Evolutionary conservation across 2,113 vertebrate species (phyloP).

Genomic region (Myotis brandtii): DNA sequence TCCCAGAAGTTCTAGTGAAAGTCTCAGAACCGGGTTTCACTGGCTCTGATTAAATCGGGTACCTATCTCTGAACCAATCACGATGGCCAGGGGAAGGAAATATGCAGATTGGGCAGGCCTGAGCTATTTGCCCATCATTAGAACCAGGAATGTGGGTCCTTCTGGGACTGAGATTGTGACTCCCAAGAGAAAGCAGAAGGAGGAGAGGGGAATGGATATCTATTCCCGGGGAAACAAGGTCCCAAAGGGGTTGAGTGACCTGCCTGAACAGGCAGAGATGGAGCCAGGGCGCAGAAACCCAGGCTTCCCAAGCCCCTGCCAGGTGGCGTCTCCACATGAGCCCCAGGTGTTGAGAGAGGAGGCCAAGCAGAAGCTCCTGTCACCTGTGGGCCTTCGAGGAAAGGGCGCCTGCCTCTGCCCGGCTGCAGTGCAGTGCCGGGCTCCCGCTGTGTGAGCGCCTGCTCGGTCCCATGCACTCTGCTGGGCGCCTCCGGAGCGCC

Average conservation of each 20-base stretch:
- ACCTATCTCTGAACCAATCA: background rate
- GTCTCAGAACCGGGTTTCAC: background rate
- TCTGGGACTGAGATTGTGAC: background rate
- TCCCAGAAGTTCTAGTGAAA: background rate
- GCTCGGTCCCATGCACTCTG: background rate
- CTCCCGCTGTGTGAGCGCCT: background rate
- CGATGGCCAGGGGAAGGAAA: too few species aligned
- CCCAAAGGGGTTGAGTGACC: background rate
- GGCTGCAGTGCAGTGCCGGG: background rate
- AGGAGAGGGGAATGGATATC: background rate
- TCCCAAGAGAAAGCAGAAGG: slow-evolving; percentile 10
- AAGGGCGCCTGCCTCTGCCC: background rate
- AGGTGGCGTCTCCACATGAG: background rate
- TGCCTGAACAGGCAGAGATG: background rate
- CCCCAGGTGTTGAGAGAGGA: background rate
- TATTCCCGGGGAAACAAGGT: background rate
- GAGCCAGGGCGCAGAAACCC: background rate
- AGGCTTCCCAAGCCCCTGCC: background rate
- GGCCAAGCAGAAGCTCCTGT: background rate
- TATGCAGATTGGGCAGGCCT: background rate
- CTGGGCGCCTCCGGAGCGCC: background rate
- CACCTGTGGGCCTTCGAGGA: background rate
- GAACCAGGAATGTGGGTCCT: background rate
- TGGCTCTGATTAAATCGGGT: background rate
- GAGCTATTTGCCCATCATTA: background rate